A percentile compares a stretch with the other conserved stretches of the same genome.
Conservation (phyloP, 2,888 invertebrate genomes). For the Fissipunctia ypsillon region DNA sequence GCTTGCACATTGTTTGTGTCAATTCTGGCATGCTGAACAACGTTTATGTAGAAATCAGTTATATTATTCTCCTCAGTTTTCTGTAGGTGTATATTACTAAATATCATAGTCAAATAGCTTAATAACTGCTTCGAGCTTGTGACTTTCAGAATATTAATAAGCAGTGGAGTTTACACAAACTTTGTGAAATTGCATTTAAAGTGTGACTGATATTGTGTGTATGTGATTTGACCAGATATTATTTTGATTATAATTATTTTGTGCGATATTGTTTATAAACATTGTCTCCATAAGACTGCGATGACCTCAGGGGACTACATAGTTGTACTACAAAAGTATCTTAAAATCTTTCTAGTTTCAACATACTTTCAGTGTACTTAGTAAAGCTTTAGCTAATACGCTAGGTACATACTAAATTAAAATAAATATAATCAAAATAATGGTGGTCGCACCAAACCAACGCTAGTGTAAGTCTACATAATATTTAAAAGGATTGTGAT, state of each 20-base stretch:
- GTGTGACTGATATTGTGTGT: conserved; percentile 78
- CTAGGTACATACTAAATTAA: conserved; percentile 28
- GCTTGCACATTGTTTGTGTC: conserved; percentile 71
- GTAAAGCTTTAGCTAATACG: conserved; percentile 30
- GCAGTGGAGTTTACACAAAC: conserved; percentile 65
- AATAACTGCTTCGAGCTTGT: conserved; percentile 25
- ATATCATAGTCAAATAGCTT: conserved; percentile 9
- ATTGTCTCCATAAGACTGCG: conserved; percentile 52
- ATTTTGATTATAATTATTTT: conserved; percentile 68
- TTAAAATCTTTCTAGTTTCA: background rate
- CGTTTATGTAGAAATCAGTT: conserved; percentile 8
- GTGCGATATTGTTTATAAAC: conserved; percentile 48
- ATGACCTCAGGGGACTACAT: conserved; percentile 13
- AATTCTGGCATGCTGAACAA: conserved; percentile 41
- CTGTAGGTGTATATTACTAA: conserved; percentile 6
- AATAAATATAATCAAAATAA: conserved; percentile 69
- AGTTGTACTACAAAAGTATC: conserved; percentile 34
- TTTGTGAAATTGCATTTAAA: conserved; percentile 68
- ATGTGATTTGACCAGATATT: conserved; percentile 65
- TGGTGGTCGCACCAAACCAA: conserved; percentile 70
- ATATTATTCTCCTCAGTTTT: conserved; percentile 10
- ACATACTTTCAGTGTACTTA: conserved; percentile 28
- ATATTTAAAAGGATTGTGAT: conserved; percentile 83
- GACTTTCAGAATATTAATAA: conserved; percentile 16
- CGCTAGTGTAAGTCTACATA: conserved; percentile 75